A percentile compares a stretch with the other conserved stretches of the same genome.
Evolutionary conservation across 2,888 invertebrate genomes (phyloP).

Genomic region (Antheraea assamensis): DNA sequence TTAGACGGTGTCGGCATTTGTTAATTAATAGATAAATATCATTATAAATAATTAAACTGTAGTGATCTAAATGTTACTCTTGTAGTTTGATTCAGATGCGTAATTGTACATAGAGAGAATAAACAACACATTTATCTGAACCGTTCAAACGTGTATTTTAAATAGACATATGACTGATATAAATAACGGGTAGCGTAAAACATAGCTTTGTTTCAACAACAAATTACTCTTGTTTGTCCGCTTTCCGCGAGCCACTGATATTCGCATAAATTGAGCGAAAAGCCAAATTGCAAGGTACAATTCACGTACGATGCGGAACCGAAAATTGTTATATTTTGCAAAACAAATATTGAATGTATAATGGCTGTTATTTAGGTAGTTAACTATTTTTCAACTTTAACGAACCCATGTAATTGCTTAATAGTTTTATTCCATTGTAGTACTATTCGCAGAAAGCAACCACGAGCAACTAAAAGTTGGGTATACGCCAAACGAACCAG

Average conservation of each 20-base stretch:
- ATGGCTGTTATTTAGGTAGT: constrained; percentile 52
- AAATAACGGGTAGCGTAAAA: constrained; percentile 65
- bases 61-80: background rate
- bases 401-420: constrained; percentile 40
- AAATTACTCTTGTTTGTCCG: constrained; percentile 75
- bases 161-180: constrained; percentile 63
- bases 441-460: constrained; percentile 41
- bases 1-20: background rate
- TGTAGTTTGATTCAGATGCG: background rate
- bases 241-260: constrained; percentile 71
- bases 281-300: constrained; percentile 75
- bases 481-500: constrained; percentile 47
- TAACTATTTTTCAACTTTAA: constrained; percentile 55
- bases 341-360: constrained; percentile 67
- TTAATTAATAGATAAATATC: background rate
- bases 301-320: constrained; percentile 69
- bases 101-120: background rate
- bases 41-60: background rate
- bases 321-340: constrained; percentile 72
- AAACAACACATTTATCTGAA: constrained; percentile 44
- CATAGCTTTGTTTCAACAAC: constrained; percentile 67
- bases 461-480: constrained; percentile 49
- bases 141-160: constrained; percentile 23
- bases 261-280: constrained; percentile 77
- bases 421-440: constrained; percentile 36